phyloP scores from a whole-genome alignment of 2,113 vertebrate species.

The Cynocephalus volans region DNA sequence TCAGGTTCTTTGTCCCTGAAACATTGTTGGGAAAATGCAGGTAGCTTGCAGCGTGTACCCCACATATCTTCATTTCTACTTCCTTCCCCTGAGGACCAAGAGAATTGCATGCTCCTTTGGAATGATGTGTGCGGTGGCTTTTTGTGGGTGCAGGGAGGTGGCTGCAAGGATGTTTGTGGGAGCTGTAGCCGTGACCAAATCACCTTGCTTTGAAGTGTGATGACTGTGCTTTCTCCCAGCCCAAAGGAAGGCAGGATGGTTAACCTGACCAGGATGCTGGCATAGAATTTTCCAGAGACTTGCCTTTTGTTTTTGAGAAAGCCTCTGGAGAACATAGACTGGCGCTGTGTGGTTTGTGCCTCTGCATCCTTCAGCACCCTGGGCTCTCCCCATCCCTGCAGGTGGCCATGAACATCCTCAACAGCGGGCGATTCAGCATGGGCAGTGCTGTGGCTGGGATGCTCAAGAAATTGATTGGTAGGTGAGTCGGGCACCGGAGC shows the following conservation, averaged over 20 bases:
- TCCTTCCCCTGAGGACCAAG: neutral
- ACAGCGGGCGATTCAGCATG: constrained; percentile 97
- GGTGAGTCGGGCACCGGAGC: constrained; percentile 60
- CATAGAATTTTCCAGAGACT: neutral
- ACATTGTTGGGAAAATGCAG: neutral
- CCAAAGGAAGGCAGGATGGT: neutral
- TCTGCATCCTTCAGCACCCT: neutral
- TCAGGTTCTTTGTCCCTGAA: neutral
- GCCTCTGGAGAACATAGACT: too few relatives aligned
- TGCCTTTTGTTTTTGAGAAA: neutral
- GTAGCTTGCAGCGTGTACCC: accelerated
- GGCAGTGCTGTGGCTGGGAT: constrained; percentile 94
- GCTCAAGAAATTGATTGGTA: constrained; percentile 97
- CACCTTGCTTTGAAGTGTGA: too few relatives aligned
- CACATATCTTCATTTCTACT: neutral
- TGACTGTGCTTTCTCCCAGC: neutral
- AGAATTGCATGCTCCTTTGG: neutral
- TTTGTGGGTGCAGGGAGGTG: neutral
- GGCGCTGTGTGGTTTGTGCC: accelerated
- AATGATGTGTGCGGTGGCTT: neutral
- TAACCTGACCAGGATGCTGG: neutral
- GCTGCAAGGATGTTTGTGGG: neutral
- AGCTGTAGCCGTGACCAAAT: accelerated
- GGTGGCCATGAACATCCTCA: constrained; percentile 98
- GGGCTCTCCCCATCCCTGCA: constrained; percentile 78